Percentiles rank a stretch among this genome's conserved stretches.
Evolutionary conservation across 2,797 vertebrate species (phyloP).

Genomic region (Emys orbicularis): DNA sequence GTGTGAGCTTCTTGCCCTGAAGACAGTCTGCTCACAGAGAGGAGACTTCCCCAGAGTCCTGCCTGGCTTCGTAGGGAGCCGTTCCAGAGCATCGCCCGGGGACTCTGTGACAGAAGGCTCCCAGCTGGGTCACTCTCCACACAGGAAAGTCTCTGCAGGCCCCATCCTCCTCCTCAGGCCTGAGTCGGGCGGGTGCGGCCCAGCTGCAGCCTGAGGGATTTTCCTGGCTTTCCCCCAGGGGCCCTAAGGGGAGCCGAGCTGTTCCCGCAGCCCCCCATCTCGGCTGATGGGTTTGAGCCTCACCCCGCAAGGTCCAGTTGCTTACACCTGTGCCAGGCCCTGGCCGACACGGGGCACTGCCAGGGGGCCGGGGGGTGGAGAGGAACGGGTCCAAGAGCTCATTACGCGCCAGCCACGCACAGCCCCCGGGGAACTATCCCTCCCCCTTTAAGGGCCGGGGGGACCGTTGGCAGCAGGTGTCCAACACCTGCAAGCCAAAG

Average conservation of each 20-base stretch:
- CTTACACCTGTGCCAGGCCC: background rate
- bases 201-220: slow-evolving; percentile 38
- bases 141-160: background rate
- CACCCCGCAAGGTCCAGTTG: background rate
- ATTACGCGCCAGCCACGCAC: background rate
- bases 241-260: background rate
- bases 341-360: accelerated
- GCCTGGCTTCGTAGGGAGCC: too few relatives aligned
- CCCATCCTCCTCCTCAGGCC: background rate
- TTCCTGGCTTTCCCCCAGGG: background rate
- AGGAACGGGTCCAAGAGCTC: background rate
- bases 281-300: background rate
- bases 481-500: background rate
- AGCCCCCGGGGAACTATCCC: accelerated
- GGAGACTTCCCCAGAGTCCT: too few relatives aligned
- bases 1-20: too few relatives aligned
- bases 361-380: accelerated
- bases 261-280: background rate
- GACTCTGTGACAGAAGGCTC: too few relatives aligned
- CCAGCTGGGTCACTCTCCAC: too few relatives aligned
- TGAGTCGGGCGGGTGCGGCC: background rate
- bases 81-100: too few relatives aligned
- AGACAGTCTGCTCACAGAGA: too few relatives aligned
- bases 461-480: background rate
- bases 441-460: background rate